Conservation (phyloP, 2,797 vertebrate genomes). For the Decapterus maruadsi region DNA sequence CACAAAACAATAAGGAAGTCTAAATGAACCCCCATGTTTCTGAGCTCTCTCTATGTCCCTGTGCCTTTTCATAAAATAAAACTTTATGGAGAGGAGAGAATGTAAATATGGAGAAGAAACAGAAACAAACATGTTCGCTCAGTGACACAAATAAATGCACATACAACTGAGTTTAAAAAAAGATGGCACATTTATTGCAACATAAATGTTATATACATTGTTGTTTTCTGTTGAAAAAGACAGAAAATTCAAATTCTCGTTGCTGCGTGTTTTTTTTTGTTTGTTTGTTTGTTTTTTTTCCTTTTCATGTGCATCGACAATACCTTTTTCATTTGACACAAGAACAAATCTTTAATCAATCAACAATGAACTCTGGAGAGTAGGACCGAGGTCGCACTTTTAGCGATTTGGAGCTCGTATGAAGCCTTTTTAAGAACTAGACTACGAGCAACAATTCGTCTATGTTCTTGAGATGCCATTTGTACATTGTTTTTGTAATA, state of each 20-base stretch:
- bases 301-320: conserved; percentile 93
- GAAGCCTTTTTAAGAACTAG: conserved; percentile 91
- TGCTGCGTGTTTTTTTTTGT: conserved; percentile 84
- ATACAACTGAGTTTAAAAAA: conserved; percentile 92
- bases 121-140: conserved; percentile 78
- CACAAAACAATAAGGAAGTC: conserved; percentile 10
- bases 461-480: conserved; percentile 93
- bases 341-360: conserved; percentile 94
- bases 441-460: conserved; percentile 93
- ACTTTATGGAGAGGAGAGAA: conserved; percentile 50
- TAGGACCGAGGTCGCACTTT: conserved; percentile 91
- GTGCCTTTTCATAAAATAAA: conserved; percentile 48
- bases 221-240: conserved; percentile 96
- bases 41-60: conserved; percentile 31
- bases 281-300: conserved; percentile 40
- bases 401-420: conserved; percentile 91
- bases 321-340: conserved; percentile 93
- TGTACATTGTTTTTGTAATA: conserved; percentile 94
- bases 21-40: conserved; percentile 31
- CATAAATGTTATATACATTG: conserved; percentile 99
- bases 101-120: conserved; percentile 61
- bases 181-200: conserved; percentile 99
- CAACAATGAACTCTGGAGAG: conserved; percentile 92
- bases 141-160: conserved; percentile 81
- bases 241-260: conserved; percentile 95